Conservation (phyloP, 2,888 invertebrate species). For the Hirtodrosophila trivittata region DNA sequence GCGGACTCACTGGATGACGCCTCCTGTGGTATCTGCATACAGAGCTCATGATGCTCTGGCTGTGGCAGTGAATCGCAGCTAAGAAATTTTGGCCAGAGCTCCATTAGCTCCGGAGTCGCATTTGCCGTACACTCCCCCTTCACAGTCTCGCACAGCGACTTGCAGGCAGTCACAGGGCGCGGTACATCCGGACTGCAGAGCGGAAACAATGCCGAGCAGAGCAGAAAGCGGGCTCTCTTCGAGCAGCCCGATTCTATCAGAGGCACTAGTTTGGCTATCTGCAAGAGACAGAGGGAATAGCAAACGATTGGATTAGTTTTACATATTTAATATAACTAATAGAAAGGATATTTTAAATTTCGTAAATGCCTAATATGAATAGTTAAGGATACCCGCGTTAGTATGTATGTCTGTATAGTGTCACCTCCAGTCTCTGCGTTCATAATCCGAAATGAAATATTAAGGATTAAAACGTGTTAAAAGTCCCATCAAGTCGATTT, state of each 20-base stretch:
- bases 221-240: slow-evolving; percentile 91
- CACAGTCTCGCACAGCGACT: slow-evolving; percentile 92
- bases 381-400: too few species aligned
- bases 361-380: too few species aligned
- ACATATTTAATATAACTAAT: neutral
- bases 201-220: slow-evolving; percentile 95
- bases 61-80: slow-evolving; percentile 93
- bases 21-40: slow-evolving; percentile 88
- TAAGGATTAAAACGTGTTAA: too few species aligned
- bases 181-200: slow-evolving; percentile 95
- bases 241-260: slow-evolving; percentile 92
- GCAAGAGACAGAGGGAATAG: slow-evolving; percentile 81
- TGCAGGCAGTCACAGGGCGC: slow-evolving; percentile 93
- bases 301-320: neutral
- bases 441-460: too few species aligned
- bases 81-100: slow-evolving; percentile 89
- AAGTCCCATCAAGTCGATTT: too few species aligned
- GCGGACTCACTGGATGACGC: slow-evolving; percentile 7
- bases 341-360: too few species aligned
- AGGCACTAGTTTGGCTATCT: slow-evolving; percentile 89
- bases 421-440: too few species aligned
- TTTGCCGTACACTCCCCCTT: slow-evolving; percentile 86
- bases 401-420: too few species aligned
- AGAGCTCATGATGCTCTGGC: slow-evolving; percentile 88
- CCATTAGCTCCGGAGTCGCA: slow-evolving; percentile 86